phyloP scores from a whole-genome alignment of 2,888 invertebrate genomes.

The Thera obeliscata region DNA sequence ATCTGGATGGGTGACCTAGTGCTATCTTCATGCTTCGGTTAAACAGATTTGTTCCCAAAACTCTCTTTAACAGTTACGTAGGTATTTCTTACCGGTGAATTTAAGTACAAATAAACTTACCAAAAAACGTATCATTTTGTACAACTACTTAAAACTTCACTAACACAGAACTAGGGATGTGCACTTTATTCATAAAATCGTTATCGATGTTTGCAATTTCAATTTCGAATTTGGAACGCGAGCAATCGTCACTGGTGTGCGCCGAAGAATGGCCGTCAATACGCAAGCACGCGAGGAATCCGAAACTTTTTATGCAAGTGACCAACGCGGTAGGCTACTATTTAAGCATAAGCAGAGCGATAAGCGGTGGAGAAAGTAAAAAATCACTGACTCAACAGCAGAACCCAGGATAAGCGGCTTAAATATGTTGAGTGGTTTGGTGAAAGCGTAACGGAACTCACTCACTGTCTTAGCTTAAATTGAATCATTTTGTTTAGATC shows the following conservation, averaged over 20 bases:
- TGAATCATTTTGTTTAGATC: too few relatives aligned
- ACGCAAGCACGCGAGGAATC: conserved; percentile 39
- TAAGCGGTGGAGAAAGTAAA: background rate
- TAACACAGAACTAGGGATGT: conserved; percentile 33
- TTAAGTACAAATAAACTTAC: conserved; percentile 36
- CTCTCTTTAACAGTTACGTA: background rate
- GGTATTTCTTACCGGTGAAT: background rate
- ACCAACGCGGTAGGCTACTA: conserved; percentile 16
- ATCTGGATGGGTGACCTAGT: too few relatives aligned
- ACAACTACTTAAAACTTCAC: conserved; percentile 34
- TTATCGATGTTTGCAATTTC: conserved; percentile 24
- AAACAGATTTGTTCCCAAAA: too few relatives aligned
- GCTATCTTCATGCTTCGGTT: too few relatives aligned
- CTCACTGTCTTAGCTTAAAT: too few relatives aligned
- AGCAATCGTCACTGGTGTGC: conserved; percentile 49
- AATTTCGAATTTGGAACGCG: conserved; percentile 48
- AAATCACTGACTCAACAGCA: too few relatives aligned
- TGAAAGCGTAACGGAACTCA: too few relatives aligned
- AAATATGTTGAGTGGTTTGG: too few relatives aligned
- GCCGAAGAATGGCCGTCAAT: conserved; percentile 49
- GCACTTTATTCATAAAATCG: conserved; percentile 39
- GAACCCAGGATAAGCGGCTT: too few relatives aligned
- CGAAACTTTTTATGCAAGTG: conserved; percentile 43
- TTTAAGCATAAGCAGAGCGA: conserved; percentile 10
- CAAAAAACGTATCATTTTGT: conserved; percentile 45